Evolutionary conservation across 2,797 vertebrate genomes (phyloP), one percentile per base, ranked within the genome.

Genomic region (Coregonus ussuriensis): DNA sequence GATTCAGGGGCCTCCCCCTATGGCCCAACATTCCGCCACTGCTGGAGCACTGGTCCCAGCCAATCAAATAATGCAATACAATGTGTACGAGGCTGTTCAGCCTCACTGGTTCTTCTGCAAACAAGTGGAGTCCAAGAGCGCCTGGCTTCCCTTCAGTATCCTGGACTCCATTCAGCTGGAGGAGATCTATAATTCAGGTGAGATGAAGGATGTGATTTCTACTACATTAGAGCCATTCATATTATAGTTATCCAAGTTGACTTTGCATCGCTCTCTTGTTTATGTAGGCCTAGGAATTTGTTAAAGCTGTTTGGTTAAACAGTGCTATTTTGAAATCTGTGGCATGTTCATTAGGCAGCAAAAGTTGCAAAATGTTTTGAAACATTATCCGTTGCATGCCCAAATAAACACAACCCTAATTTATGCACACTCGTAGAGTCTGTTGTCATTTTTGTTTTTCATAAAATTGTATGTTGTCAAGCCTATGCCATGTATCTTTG

Each of bases 101-200:
- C 97, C 94, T 0, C 98, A 99, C 88, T 99, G 98, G 98, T 99
- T 99, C 90, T 98, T 94, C 93, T 99, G 97, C 90, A 99, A 96
- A 86, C 94, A 95, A 79, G 97, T 99, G 65, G 98, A 99, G 84
- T 91, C 93, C 70, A 99, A 95, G 84, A 94, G 95, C 0, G 81
- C 99, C 14, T 99, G 98, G 98, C 93, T 98, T 91, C 97, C 98
- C 1, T 98, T 99, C 91, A 99, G 98, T 79, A 80, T 95, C 79
- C 91, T 98, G 41, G 98, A 99, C 92, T 99, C 98, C 47, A 78
- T 94, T 18, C 95, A 93, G 76, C 93, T 99, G 0, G 98, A 99
- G 83, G 96, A 99, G 88, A 95, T 96, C 4, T 99, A 96, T 86
- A 99, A 99, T 90, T 99, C 98, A 0, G 97, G 98, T 99, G 89